These are phyloP conservation scores for Daboia siamensis DNA, from an alignment of 2,113 vertebrate species.

Conservation along the genomic window DNA sequence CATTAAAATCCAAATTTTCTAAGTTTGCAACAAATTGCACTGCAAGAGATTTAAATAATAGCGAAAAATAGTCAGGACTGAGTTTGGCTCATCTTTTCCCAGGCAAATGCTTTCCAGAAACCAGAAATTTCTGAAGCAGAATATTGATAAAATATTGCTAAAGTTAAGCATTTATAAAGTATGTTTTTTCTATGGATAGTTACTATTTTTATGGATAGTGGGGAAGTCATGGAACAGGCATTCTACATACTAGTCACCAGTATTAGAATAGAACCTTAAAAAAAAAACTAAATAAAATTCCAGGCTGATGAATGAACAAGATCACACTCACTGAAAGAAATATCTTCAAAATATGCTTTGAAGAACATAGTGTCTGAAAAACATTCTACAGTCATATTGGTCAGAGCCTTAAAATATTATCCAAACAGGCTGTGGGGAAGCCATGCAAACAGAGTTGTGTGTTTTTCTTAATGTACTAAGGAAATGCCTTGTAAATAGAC, in stretches of 20 bases:
- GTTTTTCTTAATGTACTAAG: slow-evolving; percentile 27
- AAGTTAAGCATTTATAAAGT: background rate
- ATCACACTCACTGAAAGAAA: slow-evolving; percentile 26
- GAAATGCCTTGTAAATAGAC: slow-evolving; percentile 51
- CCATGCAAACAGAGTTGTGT: slow-evolving; percentile 21
- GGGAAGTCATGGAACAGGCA: background rate
- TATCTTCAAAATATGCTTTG: slow-evolving; percentile 23
- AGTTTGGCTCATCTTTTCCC: background rate
- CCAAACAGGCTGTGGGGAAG: slow-evolving; percentile 16
- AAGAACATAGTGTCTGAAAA: background rate
- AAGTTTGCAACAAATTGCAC: background rate
- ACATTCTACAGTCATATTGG: slow-evolving; percentile 1
- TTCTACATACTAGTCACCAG: slow-evolving; percentile 29
- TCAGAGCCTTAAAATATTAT: slow-evolving; percentile 35
- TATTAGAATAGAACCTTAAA: slow-evolving; percentile 1
- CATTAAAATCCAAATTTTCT: background rate
- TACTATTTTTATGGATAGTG: background rate
- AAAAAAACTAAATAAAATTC: background rate
- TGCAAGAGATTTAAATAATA: background rate
- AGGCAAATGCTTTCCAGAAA: background rate
- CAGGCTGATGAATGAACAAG: slow-evolving; percentile 29
- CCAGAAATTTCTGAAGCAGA: background rate
- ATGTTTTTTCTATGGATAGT: background rate
- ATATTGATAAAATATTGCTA: background rate
- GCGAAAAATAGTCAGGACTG: background rate